phyloP scores from a whole-genome alignment of 35 echinoderm and acorn worm genomes.

The Apostichopus parvimensis region DNA sequence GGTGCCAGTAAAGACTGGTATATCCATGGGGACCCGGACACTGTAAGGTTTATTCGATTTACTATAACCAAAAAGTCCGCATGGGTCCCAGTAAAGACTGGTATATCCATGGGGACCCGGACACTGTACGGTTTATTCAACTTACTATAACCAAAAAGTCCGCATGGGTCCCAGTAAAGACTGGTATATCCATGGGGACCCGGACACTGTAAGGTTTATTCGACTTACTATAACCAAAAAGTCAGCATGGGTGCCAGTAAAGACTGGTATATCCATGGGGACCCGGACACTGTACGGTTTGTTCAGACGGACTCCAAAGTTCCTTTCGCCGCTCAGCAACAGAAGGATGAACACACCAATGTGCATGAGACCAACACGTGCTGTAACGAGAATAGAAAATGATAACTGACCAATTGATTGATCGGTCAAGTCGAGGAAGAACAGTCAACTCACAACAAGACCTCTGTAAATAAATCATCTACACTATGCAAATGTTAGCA shows the following conservation, averaged over 20 bases:
- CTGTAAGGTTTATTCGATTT: too few relatives aligned
- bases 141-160: slow-evolving; percentile 98
- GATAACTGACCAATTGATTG: not conserved
- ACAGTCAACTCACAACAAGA: too few relatives aligned
- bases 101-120: too few relatives aligned
- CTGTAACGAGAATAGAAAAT: slow-evolving; percentile 55
- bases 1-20: slow-evolving; percentile 98
- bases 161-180: slow-evolving; percentile 97
- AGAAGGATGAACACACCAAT: slow-evolving; percentile 98
- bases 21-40: slow-evolving; percentile 91
- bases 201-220: slow-evolving; percentile 94
- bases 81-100: too few relatives aligned
- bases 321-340: slow-evolving; percentile 93
- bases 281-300: slow-evolving; percentile 99
- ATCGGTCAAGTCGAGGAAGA: too few relatives aligned
- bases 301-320: slow-evolving; percentile 97
- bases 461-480: too few relatives aligned
- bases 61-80: too few relatives aligned
- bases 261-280: slow-evolving; percentile 99
- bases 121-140: not conserved
- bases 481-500: too few relatives aligned
- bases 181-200: slow-evolving; percentile 99
- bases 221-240: slow-evolving; percentile 94
- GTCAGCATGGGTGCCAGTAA: slow-evolving; percentile 98
- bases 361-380: slow-evolving; percentile 99